Conservation (phyloP, 2,797 vertebrate species). For the Chanos chanos region DNA sequence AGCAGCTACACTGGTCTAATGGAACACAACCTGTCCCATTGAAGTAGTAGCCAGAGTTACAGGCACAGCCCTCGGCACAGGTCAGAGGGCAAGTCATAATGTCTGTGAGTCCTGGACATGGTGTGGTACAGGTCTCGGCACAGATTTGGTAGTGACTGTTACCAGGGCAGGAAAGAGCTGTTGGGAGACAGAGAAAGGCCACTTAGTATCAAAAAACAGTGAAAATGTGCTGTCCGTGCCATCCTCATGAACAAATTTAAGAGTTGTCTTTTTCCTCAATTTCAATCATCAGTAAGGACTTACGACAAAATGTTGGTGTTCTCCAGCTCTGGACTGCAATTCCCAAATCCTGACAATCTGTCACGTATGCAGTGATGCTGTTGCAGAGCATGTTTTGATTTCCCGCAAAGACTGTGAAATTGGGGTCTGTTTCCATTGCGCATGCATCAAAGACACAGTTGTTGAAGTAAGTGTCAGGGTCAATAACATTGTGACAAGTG, state of each 20-base stretch:
- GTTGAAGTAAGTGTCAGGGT: constrained; percentile 51
- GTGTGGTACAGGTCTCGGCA: constrained; percentile 55
- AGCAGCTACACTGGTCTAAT: constrained; percentile 65
- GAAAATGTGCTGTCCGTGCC: too few species aligned
- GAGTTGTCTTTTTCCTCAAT: too few species aligned
- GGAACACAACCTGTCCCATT: constrained; percentile 63
- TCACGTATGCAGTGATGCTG: constrained; percentile 54
- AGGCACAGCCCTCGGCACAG: constrained; percentile 71
- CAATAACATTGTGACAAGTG: constrained; percentile 56
- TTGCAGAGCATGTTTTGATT: constrained; percentile 55
- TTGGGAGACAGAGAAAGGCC: background rate
- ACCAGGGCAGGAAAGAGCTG: constrained; percentile 59
- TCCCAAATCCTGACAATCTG: constrained; percentile 63
- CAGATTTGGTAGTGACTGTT: constrained; percentile 71
- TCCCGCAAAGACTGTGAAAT: too few species aligned
- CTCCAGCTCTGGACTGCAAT: constrained; percentile 62
- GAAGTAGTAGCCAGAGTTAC: constrained; percentile 60
- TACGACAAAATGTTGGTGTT: constrained; percentile 65
- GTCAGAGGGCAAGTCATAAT: constrained; percentile 39
- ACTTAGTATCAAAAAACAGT: background rate
- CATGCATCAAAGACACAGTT: constrained; percentile 75
- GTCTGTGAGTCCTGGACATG: constrained; percentile 58
- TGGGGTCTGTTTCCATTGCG: too few species aligned
- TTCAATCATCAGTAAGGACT: too few species aligned
- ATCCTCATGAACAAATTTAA: too few species aligned